These are phyloP conservation scores for Neodiprion virginianus DNA, from an alignment of 1,140 invertebrate genomes.

Conservation along the genomic window DNA sequence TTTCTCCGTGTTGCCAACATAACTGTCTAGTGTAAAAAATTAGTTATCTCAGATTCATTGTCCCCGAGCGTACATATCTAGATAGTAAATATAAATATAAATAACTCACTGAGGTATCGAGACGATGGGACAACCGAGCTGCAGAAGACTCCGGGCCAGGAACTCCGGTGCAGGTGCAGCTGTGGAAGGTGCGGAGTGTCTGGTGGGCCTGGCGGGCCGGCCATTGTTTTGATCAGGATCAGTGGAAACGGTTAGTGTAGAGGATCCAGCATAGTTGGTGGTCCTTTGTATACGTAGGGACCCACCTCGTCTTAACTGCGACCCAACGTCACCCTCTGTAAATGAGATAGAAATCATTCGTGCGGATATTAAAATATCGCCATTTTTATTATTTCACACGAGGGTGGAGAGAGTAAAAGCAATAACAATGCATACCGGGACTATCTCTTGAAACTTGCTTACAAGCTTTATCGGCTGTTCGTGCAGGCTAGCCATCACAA, in stretches of 20 bases:
- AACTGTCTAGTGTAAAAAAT: no score
- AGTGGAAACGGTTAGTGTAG: neutral
- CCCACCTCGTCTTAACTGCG: conserved; percentile 39
- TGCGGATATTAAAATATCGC: no score
- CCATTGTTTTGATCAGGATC: conserved; percentile 19
- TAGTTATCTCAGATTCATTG: no score
- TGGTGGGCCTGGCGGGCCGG: conserved; percentile 23
- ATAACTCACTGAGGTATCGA: conserved; percentile 54
- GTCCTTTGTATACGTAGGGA: conserved; percentile 43
- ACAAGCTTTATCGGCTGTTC: no score
- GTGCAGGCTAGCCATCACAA: no score
- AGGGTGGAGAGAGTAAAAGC: no score
- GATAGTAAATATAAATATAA: neutral
- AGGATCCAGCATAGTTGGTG: conserved; percentile 24
- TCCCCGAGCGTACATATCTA: no score
- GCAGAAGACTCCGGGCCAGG: conserved; percentile 49
- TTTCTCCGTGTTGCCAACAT: no score
- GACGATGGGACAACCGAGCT: conserved; percentile 53
- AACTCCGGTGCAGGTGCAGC: conserved; percentile 51
- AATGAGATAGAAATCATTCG: neutral
- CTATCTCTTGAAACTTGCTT: no score
- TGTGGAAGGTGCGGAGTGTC: conserved; percentile 37
- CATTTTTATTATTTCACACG: no score
- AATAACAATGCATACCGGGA: no score
- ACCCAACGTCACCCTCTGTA: conserved; percentile 45